Base-by-base conservation (phyloP, 1,140 invertebrate species). In the Drosophila leontia region DNA sequence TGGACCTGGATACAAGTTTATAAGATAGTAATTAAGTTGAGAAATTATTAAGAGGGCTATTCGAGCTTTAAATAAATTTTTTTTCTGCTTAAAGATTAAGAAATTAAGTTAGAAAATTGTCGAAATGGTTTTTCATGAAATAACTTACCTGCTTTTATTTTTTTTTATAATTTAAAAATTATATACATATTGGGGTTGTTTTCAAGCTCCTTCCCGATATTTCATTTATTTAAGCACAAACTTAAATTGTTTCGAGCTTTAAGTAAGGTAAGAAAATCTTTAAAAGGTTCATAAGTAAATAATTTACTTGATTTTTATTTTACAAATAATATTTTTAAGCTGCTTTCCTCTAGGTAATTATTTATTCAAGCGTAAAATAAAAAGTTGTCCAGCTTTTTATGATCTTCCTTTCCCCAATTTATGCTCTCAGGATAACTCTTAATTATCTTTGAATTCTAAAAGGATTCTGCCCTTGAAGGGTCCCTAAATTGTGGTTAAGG, bases 1-100 rank as follows among this genome's bases (percentile, higher is more conserved):
- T 70, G 67, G 62, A 70, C 67, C 45, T 39, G 42, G 35, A 19
- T 17, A 23, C 1, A 3, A 12, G 3, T 15, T 35, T 19, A 53
- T 19, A 13, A 3, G 9, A 51, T 7, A 17, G 29, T 51, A 51
- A 51, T 48, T 48, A 29, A 11, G 1, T 3, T 5, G 13, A 0
- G 11, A 37, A 0, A 13, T 13, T 13, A 37, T 37, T 13, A 13
- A 13, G 1, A 2, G 8, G 8, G 32, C 9, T 19, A 19, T 23
- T 37, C 17, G 19, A 53, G 32, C 51, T 19, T 53, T 19, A 53
- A 53, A 53, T 23, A 35, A 37, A 7, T 35, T 35, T 19, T 19
- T 1, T 55, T 55, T 34, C 51, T 11, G 0, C 15, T 8, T 19
- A 35, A 55, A 23, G 51, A 37, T 55, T 17, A 23, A 6, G 6